phyloP scores from a whole-genome alignment of 2,113 vertebrate species.

The Loxodonta africana region DNA sequence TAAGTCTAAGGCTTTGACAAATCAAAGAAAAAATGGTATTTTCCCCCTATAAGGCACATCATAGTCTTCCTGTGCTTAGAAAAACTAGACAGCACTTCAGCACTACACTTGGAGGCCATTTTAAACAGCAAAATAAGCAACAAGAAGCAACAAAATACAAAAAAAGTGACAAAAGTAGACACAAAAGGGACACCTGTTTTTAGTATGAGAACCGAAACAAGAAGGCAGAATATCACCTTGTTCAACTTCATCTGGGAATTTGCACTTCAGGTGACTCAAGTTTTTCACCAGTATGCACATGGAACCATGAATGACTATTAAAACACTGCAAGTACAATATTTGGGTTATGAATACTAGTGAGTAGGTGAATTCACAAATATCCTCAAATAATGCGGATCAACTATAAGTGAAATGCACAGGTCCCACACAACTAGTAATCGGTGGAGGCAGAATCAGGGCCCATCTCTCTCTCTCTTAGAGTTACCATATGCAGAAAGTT shows the following conservation, averaged over 20 bases:
- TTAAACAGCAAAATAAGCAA: not conserved
- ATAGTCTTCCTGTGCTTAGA: not conserved
- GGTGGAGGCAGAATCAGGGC: not conserved
- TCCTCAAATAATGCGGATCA: not conserved
- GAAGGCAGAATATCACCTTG: not conserved
- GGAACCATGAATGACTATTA: not conserved
- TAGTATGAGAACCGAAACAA: not conserved
- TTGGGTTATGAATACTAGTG: not conserved
- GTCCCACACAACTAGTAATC: not conserved
- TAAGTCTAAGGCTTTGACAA: constrained; percentile 12
- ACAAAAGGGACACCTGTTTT: not conserved
- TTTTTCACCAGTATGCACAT: not conserved
- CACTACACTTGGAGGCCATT: not conserved
- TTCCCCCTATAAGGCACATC: not conserved
- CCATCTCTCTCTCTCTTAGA: not conserved
- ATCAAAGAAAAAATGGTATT: not conserved
- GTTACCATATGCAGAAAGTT: not conserved
- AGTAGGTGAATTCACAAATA: not conserved
- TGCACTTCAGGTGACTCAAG: not conserved
- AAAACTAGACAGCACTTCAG: not conserved
- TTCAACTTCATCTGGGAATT: not conserved
- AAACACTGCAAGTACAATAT: not conserved
- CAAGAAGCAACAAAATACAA: not conserved
- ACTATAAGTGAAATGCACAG: not conserved
- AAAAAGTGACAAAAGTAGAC: not conserved